Percentiles rank a stretch among this genome's conserved stretches.
Evolutionary conservation across 2,113 vertebrate species (phyloP).

Genomic region (Poecilia latipinna): DNA sequence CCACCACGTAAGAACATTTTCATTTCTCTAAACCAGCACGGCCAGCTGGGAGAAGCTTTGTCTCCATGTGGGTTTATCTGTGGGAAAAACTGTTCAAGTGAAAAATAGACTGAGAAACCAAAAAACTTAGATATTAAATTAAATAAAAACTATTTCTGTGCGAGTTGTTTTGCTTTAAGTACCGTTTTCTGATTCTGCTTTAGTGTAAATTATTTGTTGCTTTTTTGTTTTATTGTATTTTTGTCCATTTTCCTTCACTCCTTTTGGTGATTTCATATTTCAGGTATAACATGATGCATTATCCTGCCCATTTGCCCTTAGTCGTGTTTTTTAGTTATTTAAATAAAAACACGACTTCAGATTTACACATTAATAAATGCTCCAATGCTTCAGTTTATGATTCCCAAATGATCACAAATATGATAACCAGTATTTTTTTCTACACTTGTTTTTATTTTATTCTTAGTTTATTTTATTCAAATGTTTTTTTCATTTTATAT

Average conservation of each 20-base stretch:
- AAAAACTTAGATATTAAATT: not conserved
- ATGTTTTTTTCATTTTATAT: too few species aligned
- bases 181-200: too few species aligned
- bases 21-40: not conserved
- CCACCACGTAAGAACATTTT: slow-evolving; percentile 34
- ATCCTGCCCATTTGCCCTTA: too few species aligned
- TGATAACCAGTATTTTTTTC: too few species aligned
- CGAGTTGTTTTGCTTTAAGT: not conserved
- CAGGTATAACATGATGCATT: not conserved
- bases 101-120: not conserved
- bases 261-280: not conserved
- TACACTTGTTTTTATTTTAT: too few species aligned
- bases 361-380: too few species aligned
- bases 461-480: too few species aligned
- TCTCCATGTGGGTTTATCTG: not conserved
- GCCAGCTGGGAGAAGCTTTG: not conserved
- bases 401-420: too few species aligned
- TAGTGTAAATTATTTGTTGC: not conserved
- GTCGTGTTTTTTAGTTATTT: too few species aligned
- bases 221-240: not conserved
- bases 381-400: too few species aligned
- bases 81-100: not conserved
- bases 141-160: not conserved
- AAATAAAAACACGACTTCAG: too few species aligned
- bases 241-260: not conserved